Base-by-base conservation (phyloP, 2,888 invertebrate genomes). In the Helicoverpa assulta region DNA sequence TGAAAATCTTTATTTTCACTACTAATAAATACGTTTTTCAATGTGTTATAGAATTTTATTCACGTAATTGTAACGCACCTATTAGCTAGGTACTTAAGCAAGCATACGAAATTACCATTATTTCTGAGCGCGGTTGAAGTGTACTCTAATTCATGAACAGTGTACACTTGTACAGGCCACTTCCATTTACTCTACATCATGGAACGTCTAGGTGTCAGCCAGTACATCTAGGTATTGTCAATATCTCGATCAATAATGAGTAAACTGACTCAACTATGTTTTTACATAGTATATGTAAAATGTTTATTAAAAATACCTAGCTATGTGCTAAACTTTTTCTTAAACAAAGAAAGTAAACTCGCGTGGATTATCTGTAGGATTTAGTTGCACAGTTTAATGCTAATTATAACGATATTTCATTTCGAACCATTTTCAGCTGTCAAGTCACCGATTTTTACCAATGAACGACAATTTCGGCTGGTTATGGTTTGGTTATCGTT, bases 231-330 rank as follows among this genome's bases (percentile, higher is more conserved):
- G 80, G 71, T 81, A 67, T 43, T 76, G 61, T 59, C 1, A 33
- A n/a, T 52, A 59, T 78, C 77, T 71, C 57, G 77, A 75, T 76
- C 73, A 73, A 78, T 78, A 76, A 76, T 76, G 78, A 69, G 73
- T 53, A n/a, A 54, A 60, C 50, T 52, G 29, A 40, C 12, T 19
- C 40, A 12, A 18, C 52, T 57, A 47, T 65, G 47, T 64, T 64
- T 79, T 55, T 80, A 67, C 59, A 76, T 76, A 65, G 33, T 21
- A 21, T 21, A 21, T 21, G 21, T 21, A 21, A 21, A 21, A 57
- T 52, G 26, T 50, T 76, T 71, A 75, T 47, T 64, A 78, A 73
- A 70, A 16, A 59, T 62, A 71, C 5, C 4, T 40, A 40, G 40
- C 26, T 33, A 33, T 65, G 73, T 69, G 29, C 69, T 66, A 70